Conservation (phyloP, 2,888 invertebrate genomes). For the Pocota personata region DNA sequence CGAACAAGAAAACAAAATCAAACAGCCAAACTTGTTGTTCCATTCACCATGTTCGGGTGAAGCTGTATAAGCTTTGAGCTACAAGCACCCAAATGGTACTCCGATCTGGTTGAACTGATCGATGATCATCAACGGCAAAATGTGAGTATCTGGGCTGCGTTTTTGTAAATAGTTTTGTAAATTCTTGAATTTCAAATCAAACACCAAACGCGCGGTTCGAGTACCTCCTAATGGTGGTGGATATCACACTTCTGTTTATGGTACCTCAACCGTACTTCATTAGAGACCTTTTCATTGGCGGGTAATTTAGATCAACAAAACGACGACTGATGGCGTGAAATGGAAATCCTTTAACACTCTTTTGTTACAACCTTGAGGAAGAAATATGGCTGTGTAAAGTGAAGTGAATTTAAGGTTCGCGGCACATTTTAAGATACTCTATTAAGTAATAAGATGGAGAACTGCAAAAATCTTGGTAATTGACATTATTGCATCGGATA, state of each 20-base stretch:
- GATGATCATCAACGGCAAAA: slow-evolving; percentile 26
- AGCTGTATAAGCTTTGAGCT: neutral
- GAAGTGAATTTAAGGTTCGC: neutral
- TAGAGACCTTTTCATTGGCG: neutral
- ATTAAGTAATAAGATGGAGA: neutral
- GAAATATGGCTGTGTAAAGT: neutral
- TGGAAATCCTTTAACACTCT: neutral
- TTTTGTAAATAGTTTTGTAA: slow-evolving; percentile 28
- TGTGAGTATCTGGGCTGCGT: slow-evolving; percentile 26
- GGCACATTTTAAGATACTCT: neutral
- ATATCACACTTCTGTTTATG: slow-evolving; percentile 45
- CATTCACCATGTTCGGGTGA: slow-evolving; percentile 9
- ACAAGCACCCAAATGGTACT: slow-evolving; percentile 10
- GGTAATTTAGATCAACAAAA: neutral
- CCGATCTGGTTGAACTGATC: slow-evolving; percentile 8
- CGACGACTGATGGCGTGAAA: neutral
- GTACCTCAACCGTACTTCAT: neutral
- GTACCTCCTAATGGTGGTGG: slow-evolving; percentile 8
- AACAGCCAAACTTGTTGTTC: neutral
- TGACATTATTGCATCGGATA: slow-evolving; percentile 32
- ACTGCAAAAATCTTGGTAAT: slow-evolving; percentile 25
- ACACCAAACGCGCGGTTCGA: slow-evolving; percentile 13
- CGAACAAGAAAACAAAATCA: neutral
- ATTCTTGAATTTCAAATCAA: slow-evolving; percentile 41
- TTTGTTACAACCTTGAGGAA: neutral